Base-by-base conservation (phyloP, 1,140 invertebrate genomes). In the Akabosia matsudoensis region DNA sequence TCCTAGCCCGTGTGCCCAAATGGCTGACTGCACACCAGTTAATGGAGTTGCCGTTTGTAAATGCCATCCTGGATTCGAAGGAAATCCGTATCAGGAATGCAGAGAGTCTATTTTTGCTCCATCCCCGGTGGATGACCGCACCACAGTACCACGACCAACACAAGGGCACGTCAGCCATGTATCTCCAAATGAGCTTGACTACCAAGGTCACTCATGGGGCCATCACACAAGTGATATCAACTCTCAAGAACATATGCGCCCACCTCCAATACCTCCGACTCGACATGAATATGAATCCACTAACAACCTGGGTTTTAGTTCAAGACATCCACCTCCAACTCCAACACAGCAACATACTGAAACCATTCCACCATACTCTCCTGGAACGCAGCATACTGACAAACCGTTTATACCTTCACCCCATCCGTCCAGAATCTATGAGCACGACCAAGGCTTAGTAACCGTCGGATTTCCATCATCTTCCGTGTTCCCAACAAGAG, bases 41-140 rank as follows among this genome's bases (percentile, higher is more conserved):
- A 92, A 92, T 83, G 92, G 93, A 83, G 86, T 88, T 74, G 89
- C 92, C 14, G 84, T 90, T 76, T 94, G 92, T 82, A 88, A 87
- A 73, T 92, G 91, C 83, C 84, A 88, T 79, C 87, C 90, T 76
- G 91, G 92, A 83, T 90, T 91, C 83, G 89, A 89, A 76, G 93
- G 93, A 56, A 92, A 95, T 86, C 91, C 93, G 22, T 90, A 87
- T 77, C 84, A 87, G 64, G 86, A 87, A 75, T 93, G 91, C 82
- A 83, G 84, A 74, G 7, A 7, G 10, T 31, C 61, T 30, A 28
- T 13, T 13, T 16, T 13, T 30, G 28, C 61, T 30, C 61, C 61
- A 2, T 22, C 26, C 4, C 61, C 61, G 30, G 2, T 7, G 1
- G 7, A 7, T 30, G 10, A 7, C 31, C 4, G 7, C 28, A 14